Evolutionary conservation across 2,797 vertebrate genomes (phyloP), one percentile per base, ranked within the genome.

Genomic region (Xyrichtys novacula): DNA sequence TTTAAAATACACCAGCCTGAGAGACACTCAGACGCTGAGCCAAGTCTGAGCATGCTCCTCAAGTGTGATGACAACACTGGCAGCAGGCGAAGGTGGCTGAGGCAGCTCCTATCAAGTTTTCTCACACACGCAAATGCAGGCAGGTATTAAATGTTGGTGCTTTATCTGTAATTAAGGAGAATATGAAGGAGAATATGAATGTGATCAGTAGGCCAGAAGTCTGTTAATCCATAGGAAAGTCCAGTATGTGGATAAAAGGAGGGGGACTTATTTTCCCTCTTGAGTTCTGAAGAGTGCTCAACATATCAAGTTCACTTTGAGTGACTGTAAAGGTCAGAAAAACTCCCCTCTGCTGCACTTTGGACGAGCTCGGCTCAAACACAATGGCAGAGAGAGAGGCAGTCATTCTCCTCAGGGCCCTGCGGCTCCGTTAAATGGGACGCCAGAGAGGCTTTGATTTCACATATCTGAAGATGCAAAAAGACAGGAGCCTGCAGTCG

Each of bases 401-500:
- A 12, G 65, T 16, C 25, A 32, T 78, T 86, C 77, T 80, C 56
- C 63, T 73, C 9, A 17, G 62, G 50, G 74, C 75, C 77, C 79
- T 17, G 53, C 5, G 25, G 79, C 76, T 66, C 64, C 40, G 55
- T 62, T 73, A 88, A 88, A 80, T 83, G 66, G 88, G 82, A 81
- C 85, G 74, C 64, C 44, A 57, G 63, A 71, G 71, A 71, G 50
- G 73, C 56, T 89, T 84, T 76, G 57, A 83, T 90, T 90, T 91
- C 90, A 85, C 44, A n/a, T 77, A 59, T 69, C 74, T 63, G 77
- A 67, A 71, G 80, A 74, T 34, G 68, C 67, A 34, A 46, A 46
- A 75, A 56, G 76, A 88, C 65, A 68, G 59, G 73, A 46, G 56
- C 69, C 56, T 6, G 22, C 50, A 68, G 54, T 75, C 36, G 55